phyloP scores from a whole-genome alignment of 2,888 invertebrate genomes.

The Argyresthia goedartella region DNA sequence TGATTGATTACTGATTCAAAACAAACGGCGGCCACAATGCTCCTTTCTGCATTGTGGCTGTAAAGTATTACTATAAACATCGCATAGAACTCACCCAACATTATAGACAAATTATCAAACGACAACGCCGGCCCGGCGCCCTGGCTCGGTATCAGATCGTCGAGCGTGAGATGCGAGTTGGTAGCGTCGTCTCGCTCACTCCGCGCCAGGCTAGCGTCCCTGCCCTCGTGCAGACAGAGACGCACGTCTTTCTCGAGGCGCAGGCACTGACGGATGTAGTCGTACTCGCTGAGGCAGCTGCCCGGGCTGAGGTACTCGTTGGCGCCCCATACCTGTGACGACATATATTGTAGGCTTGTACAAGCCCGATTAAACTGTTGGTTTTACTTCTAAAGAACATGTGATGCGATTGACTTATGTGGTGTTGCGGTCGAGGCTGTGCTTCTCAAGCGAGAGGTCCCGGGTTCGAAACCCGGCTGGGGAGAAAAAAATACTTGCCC shows the following conservation, averaged over 20 bases:
- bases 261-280: conserved; percentile 93
- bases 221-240: conserved; percentile 75
- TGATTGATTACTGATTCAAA: too few species aligned
- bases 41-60: too few species aligned
- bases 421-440: too few species aligned
- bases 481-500: too few species aligned
- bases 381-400: too few species aligned
- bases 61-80: too few species aligned
- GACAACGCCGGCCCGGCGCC: conserved; percentile 81
- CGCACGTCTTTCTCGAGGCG: conserved; percentile 91
- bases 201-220: conserved; percentile 78
- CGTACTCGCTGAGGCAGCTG: conserved; percentile 88
- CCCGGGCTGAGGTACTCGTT: conserved; percentile 91
- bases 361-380: too few species aligned
- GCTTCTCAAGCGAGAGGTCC: too few species aligned
- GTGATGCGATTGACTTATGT: too few species aligned
- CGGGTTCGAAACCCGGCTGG: too few species aligned
- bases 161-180: conserved; percentile 80
- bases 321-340: conserved; percentile 82
- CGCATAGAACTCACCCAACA: conserved; percentile 77
- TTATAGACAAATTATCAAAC: conserved; percentile 86
- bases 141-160: conserved; percentile 81
- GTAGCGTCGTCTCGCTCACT: conserved; percentile 86
- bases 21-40: too few species aligned
- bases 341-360: neutral